Conservation (phyloP, 1,140 invertebrate genomes). For the Heliconius melpomene region DNA sequence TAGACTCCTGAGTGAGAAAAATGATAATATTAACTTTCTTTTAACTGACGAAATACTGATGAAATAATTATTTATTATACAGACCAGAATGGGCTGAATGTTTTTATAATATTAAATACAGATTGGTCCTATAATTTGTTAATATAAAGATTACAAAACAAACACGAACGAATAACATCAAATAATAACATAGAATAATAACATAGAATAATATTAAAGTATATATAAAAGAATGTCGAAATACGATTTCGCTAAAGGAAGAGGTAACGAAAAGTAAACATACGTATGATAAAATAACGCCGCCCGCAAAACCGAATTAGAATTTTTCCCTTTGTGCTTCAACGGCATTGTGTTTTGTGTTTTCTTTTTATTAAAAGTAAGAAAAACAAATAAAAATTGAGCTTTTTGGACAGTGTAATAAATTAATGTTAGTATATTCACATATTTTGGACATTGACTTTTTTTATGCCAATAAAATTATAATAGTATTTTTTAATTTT, state of each 20-base stretch:
- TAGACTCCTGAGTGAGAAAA: too few relatives aligned
- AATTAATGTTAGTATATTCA: background rate
- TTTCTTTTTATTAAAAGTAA: conserved; percentile 70
- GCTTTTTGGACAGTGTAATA: background rate
- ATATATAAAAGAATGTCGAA: conserved; percentile 40
- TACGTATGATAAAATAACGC: conserved; percentile 59
- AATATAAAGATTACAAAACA: background rate
- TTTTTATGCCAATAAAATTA: too few relatives aligned
- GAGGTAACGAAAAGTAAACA: conserved; percentile 53
- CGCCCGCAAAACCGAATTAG: conserved; percentile 58
- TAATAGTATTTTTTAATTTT: background rate
- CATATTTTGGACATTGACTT: background rate
- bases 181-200: background rate
- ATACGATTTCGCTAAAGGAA: conserved; percentile 49
- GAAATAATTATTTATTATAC: too few relatives aligned
- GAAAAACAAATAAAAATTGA: conserved; percentile 62
- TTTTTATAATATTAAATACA: background rate
- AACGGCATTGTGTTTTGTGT: conserved; percentile 59
- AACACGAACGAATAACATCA: background rate
- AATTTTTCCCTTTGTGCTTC: conserved; percentile 64
- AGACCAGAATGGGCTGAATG: too few relatives aligned
- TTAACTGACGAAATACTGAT: too few relatives aligned
- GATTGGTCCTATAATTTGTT: background rate
- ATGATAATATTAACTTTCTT: too few relatives aligned
- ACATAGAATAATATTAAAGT: background rate